Conservation (phyloP, 37 sponge, comb jelly and placozoan genomes). For the Haliclona indistincta region DNA sequence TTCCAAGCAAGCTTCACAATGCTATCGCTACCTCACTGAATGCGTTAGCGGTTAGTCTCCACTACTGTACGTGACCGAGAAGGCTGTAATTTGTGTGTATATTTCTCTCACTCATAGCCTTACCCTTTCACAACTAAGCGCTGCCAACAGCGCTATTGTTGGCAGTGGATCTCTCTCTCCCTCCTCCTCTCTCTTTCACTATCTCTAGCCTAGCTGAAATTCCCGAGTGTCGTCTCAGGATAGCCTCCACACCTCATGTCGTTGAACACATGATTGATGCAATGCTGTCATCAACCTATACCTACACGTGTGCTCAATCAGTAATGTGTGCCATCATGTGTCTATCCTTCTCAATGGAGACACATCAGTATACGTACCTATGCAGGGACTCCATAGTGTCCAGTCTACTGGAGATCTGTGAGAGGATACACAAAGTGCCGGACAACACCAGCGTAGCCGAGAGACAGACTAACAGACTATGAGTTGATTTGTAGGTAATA, state of each 20-base stretch:
- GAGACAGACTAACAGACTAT: not conserved
- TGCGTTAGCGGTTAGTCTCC: too few species aligned
- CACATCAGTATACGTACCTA: slow-evolving; percentile 38
- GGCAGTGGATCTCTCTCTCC: too few species aligned
- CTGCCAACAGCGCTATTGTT: too few species aligned
- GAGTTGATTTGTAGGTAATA: too few species aligned
- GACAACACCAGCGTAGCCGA: not conserved
- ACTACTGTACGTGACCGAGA: too few species aligned
- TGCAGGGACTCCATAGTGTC: not conserved
- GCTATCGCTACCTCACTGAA: too few species aligned
- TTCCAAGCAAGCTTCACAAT: too few species aligned
- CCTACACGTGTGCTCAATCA: slow-evolving; percentile 21
- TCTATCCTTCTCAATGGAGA: slow-evolving; percentile 28
- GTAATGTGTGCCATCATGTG: slow-evolving; percentile 3
- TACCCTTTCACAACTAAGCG: too few species aligned
- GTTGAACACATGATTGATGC: slow-evolving; percentile 23
- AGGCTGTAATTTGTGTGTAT: too few species aligned
- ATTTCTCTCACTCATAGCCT: too few species aligned
- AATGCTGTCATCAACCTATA: slow-evolving; percentile 29
- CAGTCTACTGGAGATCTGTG: not conserved
- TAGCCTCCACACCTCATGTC: slow-evolving; percentile 22
- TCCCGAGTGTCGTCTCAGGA: slow-evolving; percentile 46
- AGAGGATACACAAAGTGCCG: not conserved
- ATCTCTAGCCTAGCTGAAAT: slow-evolving; percentile 21
- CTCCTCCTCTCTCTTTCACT: not conserved